Evolutionary conservation across 2,888 invertebrate species (phyloP), one percentile per base, ranked within the genome.

Genomic region (Trisateles emortualis): DNA sequence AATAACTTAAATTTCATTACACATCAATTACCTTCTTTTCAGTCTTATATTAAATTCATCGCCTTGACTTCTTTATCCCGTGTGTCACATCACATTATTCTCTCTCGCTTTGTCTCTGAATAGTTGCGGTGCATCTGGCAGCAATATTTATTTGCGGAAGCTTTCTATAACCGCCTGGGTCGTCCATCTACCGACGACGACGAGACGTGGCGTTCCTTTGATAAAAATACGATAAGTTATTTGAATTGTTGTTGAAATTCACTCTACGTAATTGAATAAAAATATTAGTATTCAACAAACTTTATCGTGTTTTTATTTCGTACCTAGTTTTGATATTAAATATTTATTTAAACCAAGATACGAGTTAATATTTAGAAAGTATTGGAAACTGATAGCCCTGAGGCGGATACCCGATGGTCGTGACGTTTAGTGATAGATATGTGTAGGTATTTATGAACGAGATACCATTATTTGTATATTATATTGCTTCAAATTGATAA

Each of bases 61-160:
- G 19, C 19, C 5, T 19, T 19, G 5, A 19, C 5, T 19, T 5
- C 19, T 2, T 19, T 2, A 19, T 19, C 5, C 19, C 19, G 19
- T 19, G 19, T 5, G 3, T 19, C 19, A n/a, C n/a, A n/a, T 19
- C 5, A 3, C 5, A 19, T 19, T 19, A 19, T 19, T 19, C 2
- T 19, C 19, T 5, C 19, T 19, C 19, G 3, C 19, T 2, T 19
- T 19, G n/a, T n/a, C n/a, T n/a, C n/a, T n/a, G 19, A 19, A 19
- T 19, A 19, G 19, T 19, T 19, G 19, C 19, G 5, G 59, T 78
- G 74, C 75, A 77, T 74, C 72, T 76, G 77, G 61, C 74, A 70
- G 69, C 54, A 65, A 75, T 78, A 78, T 81, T 77, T 75, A 70
- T 64, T 76, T 59, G 51, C 53, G 48, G 50, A 58, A 61, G 56